Evolutionary conservation across 2,888 invertebrate species (phyloP).

Genomic region (Tromatobia lineatoria): DNA sequence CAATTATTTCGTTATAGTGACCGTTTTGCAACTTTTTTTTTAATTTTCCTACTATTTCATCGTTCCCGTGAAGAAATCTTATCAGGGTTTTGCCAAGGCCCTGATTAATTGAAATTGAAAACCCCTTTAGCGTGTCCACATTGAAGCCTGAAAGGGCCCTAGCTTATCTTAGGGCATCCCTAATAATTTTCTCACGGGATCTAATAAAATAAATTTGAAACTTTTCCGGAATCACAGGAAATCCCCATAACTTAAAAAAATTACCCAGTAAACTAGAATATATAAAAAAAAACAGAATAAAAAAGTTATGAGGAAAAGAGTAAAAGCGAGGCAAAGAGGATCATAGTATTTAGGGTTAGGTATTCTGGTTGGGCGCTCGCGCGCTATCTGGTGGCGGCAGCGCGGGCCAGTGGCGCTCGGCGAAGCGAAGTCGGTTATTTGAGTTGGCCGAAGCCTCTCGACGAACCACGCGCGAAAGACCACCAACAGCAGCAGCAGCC

Average conservation of each 20-base stretch:
- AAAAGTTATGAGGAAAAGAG: conserved; percentile 16
- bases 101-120: no score
- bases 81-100: no score
- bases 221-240: no score
- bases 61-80: no score
- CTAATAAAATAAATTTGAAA: no score
- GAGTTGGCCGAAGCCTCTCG: conserved; percentile 81
- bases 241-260: not conserved
- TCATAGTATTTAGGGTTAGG: conserved; percentile 82
- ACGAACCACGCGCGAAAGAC: conserved; percentile 77
- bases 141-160: no score
- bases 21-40: no score
- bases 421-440: conserved; percentile 84
- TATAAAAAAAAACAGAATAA: not conserved
- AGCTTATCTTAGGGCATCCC: no score
- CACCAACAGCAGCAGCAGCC: conserved; percentile 73
- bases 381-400: conserved; percentile 61
- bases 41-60: no score
- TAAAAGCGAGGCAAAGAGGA: conserved; percentile 65
- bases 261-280: not conserved
- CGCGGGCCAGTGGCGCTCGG: conserved; percentile 78
- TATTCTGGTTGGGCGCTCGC: conserved; percentile 55
- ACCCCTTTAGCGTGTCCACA: no score
- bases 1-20: no score
- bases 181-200: no score